Evolutionary conservation across 2,797 vertebrate genomes (phyloP).

Genomic region (Rhincodon typus): DNA sequence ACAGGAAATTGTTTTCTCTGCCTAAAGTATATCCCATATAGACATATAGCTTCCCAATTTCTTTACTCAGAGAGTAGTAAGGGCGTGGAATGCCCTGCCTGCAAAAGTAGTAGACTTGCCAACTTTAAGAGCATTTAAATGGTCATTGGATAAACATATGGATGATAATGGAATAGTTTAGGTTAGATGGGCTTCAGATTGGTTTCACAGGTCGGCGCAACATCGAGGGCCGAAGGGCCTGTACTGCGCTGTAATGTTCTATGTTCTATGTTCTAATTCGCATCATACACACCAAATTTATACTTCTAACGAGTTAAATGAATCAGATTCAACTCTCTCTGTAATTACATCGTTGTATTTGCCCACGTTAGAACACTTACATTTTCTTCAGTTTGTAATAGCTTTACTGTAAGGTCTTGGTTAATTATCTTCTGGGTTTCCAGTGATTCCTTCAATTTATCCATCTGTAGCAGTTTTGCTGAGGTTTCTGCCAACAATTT

Average conservation of each 20-base stretch:
- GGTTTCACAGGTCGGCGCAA: too few species aligned
- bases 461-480: conserved; percentile 68
- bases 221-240: too few species aligned
- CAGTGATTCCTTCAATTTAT: conserved; percentile 58
- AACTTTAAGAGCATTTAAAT: too few species aligned
- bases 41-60: background rate
- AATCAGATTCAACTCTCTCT: background rate
- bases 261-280: too few species aligned
- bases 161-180: too few species aligned
- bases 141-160: too few species aligned
- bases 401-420: conserved; percentile 65
- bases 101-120: too few species aligned
- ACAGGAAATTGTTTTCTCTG: background rate
- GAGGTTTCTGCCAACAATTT: conserved; percentile 61
- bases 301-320: background rate
- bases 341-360: background rate
- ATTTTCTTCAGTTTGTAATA: conserved; percentile 64
- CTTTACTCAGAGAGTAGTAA: too few species aligned
- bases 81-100: too few species aligned
- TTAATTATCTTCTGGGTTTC: conserved; percentile 61
- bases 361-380: conserved; percentile 51
- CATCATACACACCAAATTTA: too few species aligned
- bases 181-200: too few species aligned
- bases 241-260: too few species aligned
- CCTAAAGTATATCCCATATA: background rate